Evolutionary conservation across 1,140 invertebrate species (phyloP).

Genomic region (Zaprionus tsacasi): DNA sequence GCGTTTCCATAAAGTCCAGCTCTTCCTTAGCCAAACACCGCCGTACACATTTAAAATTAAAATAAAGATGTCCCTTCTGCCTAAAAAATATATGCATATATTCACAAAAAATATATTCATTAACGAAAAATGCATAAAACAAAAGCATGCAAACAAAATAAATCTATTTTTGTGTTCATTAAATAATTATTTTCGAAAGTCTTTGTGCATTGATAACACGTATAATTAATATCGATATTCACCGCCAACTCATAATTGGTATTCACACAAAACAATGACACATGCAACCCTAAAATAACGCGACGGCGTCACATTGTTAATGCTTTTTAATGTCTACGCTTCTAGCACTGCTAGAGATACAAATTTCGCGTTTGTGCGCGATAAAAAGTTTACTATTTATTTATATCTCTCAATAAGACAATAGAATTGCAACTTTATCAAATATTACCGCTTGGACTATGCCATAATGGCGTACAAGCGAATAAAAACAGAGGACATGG

Average conservation of each 20-base stretch:
- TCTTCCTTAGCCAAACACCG: conserved; percentile 47
- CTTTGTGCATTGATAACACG: neutral
- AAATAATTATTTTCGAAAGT: neutral
- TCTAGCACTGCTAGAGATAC: conserved; percentile 21
- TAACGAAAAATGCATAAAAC: conserved; percentile 27
- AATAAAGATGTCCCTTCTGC: conserved; percentile 34
- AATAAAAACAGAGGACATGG: conserved; percentile 33
- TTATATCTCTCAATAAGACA: conserved; percentile 25
- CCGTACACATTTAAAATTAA: conserved; percentile 30
- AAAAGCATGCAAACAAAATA: neutral
- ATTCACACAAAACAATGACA: conserved; percentile 21
- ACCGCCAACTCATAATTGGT: neutral
- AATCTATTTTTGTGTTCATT: neutral
- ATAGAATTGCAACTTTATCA: neutral
- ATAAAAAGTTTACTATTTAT: conserved; percentile 20
- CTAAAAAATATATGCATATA: conserved; percentile 33
- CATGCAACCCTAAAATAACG: conserved; percentile 24
- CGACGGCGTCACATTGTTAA: conserved; percentile 42
- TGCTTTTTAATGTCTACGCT: conserved; percentile 45
- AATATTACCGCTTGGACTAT: conserved; percentile 4
- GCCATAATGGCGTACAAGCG: conserved; percentile 56
- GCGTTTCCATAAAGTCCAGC: conserved; percentile 35
- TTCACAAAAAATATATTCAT: too few species aligned
- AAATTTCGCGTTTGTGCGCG: conserved; percentile 32
- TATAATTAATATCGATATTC: conserved; percentile 2